Percentiles rank a stretch among this genome's conserved stretches.
These are phyloP conservation scores for Microtus californicus DNA, from an alignment of 2,797 vertebrate genomes.

Conservation along the genomic window DNA sequence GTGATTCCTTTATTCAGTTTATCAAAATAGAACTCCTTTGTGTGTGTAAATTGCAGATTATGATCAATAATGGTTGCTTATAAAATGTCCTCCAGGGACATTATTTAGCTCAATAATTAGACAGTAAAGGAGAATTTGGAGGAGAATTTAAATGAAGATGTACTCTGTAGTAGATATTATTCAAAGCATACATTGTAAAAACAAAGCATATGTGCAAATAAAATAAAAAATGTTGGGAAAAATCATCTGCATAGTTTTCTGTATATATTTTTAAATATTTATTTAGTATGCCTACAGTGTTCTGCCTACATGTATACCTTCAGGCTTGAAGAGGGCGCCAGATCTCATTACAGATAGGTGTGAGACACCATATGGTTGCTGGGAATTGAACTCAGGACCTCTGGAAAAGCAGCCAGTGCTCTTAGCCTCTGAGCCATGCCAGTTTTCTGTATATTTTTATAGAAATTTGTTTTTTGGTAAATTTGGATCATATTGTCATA, in stretches of 20 bases:
- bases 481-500: not conserved
- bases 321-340: no score
- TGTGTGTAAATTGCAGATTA: conserved; percentile 22
- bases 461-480: not conserved
- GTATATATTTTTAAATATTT: not conserved
- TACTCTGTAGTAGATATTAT: not conserved
- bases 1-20: conserved; percentile 39
- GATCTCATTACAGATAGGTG: no score
- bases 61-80: not conserved
- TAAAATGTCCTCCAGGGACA: not conserved
- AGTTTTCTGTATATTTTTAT: not conserved
- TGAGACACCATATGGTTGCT: no score
- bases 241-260: not conserved
- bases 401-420: no score
- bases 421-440: no score
- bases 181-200: not conserved
- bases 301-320: no score
- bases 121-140: conserved; percentile 20
- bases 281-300: no score
- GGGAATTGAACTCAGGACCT: no score
- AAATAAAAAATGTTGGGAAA: not conserved
- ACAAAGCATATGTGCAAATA: not conserved
- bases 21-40: conserved; percentile 65
- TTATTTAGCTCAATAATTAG: not conserved
- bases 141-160: conserved; percentile 29